Conservation (phyloP, 2,113 vertebrate species). For the Malurus alboscapulatus region DNA sequence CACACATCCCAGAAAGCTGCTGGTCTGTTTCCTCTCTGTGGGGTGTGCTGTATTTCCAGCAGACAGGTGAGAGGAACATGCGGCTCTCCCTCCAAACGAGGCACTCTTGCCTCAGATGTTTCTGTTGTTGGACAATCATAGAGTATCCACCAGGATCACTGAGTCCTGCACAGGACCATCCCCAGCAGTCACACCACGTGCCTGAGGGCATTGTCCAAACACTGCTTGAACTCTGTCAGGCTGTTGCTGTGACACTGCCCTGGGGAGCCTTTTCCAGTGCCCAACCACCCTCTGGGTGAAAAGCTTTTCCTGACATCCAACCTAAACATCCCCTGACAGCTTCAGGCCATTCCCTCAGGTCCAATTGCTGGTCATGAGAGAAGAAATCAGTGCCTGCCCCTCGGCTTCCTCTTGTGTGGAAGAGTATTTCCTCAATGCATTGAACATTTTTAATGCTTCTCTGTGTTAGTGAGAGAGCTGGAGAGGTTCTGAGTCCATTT, state of each 20-base stretch:
- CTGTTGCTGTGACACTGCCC: not conserved
- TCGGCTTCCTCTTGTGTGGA: not conserved
- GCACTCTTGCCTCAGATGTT: not conserved
- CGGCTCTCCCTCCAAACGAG: not conserved
- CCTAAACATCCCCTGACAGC: not conserved
- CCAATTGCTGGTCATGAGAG: not conserved
- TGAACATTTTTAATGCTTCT: not conserved
- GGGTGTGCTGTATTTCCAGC: not conserved
- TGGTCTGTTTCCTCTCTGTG: not conserved
- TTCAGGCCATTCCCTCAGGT: not conserved
- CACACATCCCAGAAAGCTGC: not conserved
- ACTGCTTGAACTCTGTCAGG: not conserved
- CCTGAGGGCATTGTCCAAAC: rapidly evolving
- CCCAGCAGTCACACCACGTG: not conserved
- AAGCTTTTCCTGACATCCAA: rapidly evolving
- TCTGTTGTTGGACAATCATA: not conserved
- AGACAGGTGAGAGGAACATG: not conserved
- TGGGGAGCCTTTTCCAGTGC: not conserved
- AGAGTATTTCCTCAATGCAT: not conserved
- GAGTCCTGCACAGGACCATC: not conserved
- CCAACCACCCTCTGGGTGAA: not conserved
- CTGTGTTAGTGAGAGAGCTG: not conserved
- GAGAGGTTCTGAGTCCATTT: not conserved
- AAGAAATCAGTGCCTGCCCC: not conserved
- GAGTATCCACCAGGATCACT: not conserved